A percentile compares a stretch with the other conserved stretches of the same genome.
Evolutionary conservation across 2,888 invertebrate species (phyloP).

Genomic region (Cheilosia urbana): DNA sequence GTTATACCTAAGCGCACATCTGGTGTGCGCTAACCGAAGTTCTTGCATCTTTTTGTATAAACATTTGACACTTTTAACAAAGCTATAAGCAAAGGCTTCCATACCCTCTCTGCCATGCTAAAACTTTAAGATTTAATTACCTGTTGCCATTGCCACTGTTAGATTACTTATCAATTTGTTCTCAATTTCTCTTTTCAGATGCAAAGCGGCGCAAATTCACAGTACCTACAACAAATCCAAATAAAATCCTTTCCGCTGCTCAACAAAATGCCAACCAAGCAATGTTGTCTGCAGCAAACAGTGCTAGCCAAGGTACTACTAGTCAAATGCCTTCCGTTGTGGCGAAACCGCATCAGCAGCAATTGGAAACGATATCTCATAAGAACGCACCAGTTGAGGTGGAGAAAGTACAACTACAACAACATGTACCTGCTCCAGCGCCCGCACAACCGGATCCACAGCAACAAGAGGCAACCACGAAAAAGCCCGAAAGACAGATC

Average conservation of each 20-base stretch:
- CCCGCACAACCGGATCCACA: background rate
- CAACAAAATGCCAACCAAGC: constrained; percentile 72
- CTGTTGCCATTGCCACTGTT: background rate
- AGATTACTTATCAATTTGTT: background rate
- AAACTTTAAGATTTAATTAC: background rate
- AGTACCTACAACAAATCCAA: constrained; percentile 74
- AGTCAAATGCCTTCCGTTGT: constrained; percentile 69
- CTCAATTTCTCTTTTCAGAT: constrained; percentile 76
- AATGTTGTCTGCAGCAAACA: constrained; percentile 47
- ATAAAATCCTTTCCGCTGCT: constrained; percentile 77
- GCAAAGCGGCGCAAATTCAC: constrained; percentile 78
- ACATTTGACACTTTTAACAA: no score
- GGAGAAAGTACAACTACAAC: constrained; percentile 53
- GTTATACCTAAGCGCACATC: no score
- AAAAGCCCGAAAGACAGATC: constrained; percentile 75
- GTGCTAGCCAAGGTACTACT: constrained; percentile 57
- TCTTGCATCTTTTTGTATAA: no score
- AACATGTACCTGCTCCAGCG: constrained; percentile 8
- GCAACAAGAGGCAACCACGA: constrained; percentile 1
- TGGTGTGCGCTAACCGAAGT: no score
- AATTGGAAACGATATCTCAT: constrained; percentile 49
- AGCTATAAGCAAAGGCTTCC: background rate
- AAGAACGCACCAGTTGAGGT: constrained; percentile 60
- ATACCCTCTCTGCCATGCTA: background rate
- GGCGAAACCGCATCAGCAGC: constrained; percentile 65